Conservation (phyloP, 2,888 invertebrate genomes). For the Tipula lateralis region DNA sequence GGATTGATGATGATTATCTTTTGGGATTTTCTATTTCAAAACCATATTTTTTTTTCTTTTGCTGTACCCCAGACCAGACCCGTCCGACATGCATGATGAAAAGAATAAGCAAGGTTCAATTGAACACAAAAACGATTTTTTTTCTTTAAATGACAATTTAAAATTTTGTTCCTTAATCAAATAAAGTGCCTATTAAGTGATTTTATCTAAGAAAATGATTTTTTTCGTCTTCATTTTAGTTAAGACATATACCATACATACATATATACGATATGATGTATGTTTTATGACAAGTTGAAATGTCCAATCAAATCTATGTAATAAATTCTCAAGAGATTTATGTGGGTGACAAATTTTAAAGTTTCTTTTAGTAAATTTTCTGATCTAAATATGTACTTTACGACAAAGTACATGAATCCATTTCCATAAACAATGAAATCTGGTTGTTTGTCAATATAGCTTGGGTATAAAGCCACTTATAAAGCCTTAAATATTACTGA, state of each 20-base stretch:
- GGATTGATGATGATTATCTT: slow-evolving; percentile 9
- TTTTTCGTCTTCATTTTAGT: not conserved
- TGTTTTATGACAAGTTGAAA: not conserved
- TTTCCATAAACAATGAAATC: too few species aligned
- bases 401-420: too few species aligned
- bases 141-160: not conserved
- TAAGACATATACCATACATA: not conserved
- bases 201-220: not conserved
- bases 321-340: not conserved
- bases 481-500: too few species aligned
- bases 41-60: not conserved
- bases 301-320: not conserved
- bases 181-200: slow-evolving; percentile 11
- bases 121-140: not conserved
- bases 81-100: not conserved
- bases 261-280: not conserved
- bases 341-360: not conserved
- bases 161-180: not conserved
- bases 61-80: not conserved
- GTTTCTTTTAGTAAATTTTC: too few species aligned
- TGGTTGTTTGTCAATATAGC: too few species aligned
- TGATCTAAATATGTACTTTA: too few species aligned
- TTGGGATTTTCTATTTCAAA: not conserved
- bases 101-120: not conserved
- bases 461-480: too few species aligned